A percentile compares a stretch with the other conserved stretches of the same genome.
These are phyloP conservation scores for Ciconia nigra DNA, from an alignment of 2,797 vertebrate genomes.

Conservation along the genomic window DNA sequence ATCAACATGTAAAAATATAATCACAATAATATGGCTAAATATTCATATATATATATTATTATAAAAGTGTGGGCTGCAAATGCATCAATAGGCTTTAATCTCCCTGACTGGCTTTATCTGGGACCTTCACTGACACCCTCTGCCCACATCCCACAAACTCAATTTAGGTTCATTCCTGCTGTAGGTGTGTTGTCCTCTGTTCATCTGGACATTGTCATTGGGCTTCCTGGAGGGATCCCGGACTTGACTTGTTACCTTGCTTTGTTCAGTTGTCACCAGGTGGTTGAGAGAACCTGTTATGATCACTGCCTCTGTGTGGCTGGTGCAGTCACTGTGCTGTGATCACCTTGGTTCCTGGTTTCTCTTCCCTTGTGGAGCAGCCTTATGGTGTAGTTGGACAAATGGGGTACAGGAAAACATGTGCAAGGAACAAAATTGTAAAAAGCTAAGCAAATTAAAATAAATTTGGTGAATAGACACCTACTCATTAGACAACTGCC, in stretches of 20 bases:
- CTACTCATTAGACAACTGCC: not conserved
- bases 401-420: not conserved
- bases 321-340: not conserved
- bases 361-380: not conserved
- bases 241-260: not conserved
- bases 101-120: not conserved
- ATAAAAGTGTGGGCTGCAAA: not conserved
- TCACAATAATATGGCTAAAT: not conserved
- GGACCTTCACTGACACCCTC: not conserved
- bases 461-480: not conserved
- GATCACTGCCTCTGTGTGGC: accelerated
- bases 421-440: not conserved
- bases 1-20: not conserved
- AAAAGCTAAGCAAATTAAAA: not conserved
- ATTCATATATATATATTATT: not conserved
- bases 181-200: not conserved
- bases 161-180: not conserved
- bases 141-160: not conserved
- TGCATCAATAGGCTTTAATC: not conserved
- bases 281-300: not conserved
- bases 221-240: not conserved
- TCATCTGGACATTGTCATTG: not conserved
- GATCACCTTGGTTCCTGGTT: not conserved
- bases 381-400: not conserved
- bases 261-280: not conserved